Base-by-base conservation (phyloP, 2,888 invertebrate genomes). In the Lamproptera curius region DNA sequence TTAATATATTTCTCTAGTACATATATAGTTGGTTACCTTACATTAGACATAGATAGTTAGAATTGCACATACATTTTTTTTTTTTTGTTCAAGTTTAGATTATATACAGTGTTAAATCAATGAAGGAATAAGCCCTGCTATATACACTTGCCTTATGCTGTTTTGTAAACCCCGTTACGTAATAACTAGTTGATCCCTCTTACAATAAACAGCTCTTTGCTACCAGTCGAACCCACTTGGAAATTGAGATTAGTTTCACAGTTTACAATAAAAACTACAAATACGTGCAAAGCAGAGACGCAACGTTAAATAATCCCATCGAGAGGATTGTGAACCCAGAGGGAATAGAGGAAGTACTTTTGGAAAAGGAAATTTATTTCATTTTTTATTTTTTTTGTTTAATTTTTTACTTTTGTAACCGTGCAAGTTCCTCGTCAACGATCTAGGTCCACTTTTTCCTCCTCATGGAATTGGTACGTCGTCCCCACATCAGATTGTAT, bases 401-500 rank as follows among this genome's bases (percentile, higher is more conserved):
- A 46, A 14, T 35, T 10, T 33, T 41, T 44, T 47, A 28, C 20
- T 46, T 46, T 40, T 44, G 42, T 20, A 51, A 47, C 16, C 42
- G 39, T 39, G 36, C 45, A 51, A 26, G 26, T 43, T 39, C 43
- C 28, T 39, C 17, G 53, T 52, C 33, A 35, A 54, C 34, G 51
- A 34, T 58, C 57, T 91, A 93, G 73, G 90, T 90, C 91, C 92
- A 92, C 78, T 91, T 92, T 72, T 92, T 94, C 76, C 92, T 91
- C 65, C 91, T 84, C 61, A 93, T 92, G 81, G 94, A 93, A 89
- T 94, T 92, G 82, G 93, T 90, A 89, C 95, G 92, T 84, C 94
- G 94, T 91, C 95, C 94, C 95, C 95, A 95, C 95, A 95, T 95
- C 55, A 95, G 93, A 91, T 95, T 93, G 91, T 95, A 95, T 96